Conservation (phyloP, 2,797 vertebrate genomes). For the Acrossocheilus wenchowensis region DNA sequence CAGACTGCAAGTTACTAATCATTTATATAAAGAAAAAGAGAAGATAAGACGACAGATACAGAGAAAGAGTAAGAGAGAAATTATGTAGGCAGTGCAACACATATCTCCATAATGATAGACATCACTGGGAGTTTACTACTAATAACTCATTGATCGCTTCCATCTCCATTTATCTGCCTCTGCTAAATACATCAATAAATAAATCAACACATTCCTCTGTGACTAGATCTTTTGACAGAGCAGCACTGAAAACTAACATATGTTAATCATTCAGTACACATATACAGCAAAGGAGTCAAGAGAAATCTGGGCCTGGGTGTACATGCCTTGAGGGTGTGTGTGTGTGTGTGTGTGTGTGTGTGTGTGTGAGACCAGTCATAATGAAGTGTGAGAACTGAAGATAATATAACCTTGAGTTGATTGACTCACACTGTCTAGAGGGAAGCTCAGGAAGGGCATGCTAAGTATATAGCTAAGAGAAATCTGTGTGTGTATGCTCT, state of each 20-base stretch:
- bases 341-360: neutral
- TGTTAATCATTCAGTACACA: conserved; percentile 29
- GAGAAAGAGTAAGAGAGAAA: neutral
- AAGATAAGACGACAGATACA: neutral
- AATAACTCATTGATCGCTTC: conserved; percentile 1
- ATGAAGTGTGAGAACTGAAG: conserved; percentile 6
- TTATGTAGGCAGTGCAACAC: neutral
- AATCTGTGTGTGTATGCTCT: neutral
- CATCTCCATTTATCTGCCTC: neutral
- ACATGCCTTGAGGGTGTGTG: conserved; percentile 11
- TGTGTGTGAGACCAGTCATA: conserved; percentile 20
- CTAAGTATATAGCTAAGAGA: neutral
- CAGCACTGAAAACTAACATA: neutral
- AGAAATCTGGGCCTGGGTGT: neutral
- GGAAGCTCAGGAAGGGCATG: conserved; percentile 15
- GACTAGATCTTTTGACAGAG: neutral
- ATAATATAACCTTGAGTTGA: conserved; percentile 25
- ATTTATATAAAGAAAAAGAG: neutral
- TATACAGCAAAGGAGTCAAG: neutral
- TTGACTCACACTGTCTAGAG: conserved; percentile 25
- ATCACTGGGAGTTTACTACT: neutral
- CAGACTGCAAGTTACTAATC: neutral
- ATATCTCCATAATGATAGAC: conserved; percentile 1
- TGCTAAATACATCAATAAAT: conserved; percentile 14
- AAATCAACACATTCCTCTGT: neutral